A percentile compares a stretch with the other conserved stretches of the same genome.
Evolutionary conservation across 2,888 invertebrate species (phyloP).

Genomic region (Melipona beecheii): DNA sequence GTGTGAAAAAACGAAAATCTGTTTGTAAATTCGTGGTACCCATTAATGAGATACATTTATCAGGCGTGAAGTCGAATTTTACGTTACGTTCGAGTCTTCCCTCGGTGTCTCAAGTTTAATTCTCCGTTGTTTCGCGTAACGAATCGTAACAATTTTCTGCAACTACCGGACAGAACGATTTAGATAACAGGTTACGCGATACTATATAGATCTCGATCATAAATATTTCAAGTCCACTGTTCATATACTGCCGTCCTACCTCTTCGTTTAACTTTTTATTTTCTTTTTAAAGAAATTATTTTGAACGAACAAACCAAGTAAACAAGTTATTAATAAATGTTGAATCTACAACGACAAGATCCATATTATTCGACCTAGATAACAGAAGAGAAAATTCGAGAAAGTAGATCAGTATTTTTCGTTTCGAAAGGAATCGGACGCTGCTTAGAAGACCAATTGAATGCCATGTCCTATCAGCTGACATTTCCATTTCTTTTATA

Average conservation of each 20-base stretch:
- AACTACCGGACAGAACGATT: background rate
- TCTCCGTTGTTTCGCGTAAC: slow-evolving; percentile 16
- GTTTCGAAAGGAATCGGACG: slow-evolving; percentile 1
- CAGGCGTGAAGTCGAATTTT: slow-evolving; percentile 54
- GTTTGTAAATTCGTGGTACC: slow-evolving; percentile 30
- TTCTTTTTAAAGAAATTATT: background rate
- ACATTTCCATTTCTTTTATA: slow-evolving; percentile 45
- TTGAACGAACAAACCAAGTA: background rate
- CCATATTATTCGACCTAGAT: background rate
- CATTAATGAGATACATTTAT: slow-evolving; percentile 23
- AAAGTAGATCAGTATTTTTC: background rate
- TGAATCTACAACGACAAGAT: background rate
- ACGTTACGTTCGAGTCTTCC: slow-evolving; percentile 38
- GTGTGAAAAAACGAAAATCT: background rate
- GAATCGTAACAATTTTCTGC: slow-evolving; percentile 27
- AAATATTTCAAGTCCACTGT: background rate
- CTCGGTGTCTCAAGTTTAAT: slow-evolving; percentile 35
- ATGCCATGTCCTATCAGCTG: slow-evolving; percentile 28
- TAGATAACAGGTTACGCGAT: slow-evolving; percentile 1
- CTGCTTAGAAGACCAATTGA: slow-evolving; percentile 23
- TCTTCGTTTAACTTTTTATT: background rate
- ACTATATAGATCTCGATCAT: background rate
- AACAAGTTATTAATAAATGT: slow-evolving; percentile 5
- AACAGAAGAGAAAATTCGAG: background rate
- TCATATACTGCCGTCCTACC: background rate